Conservation (phyloP, 2,888 invertebrate species). For the Cheilosia variabilis region DNA sequence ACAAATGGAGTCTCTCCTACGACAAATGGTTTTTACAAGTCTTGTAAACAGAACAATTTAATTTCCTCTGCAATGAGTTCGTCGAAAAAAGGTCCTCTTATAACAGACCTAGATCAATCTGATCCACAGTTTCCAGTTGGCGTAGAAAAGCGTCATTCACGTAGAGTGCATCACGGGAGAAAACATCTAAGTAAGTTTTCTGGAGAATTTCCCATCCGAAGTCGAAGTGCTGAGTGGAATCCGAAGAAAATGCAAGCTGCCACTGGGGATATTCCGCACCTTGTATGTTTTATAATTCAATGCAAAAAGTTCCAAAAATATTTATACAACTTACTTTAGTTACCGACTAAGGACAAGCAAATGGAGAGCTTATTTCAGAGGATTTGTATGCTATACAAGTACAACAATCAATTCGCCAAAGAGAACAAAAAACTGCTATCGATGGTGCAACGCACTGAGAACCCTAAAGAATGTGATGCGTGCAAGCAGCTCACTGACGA, state of each 20-base stretch:
- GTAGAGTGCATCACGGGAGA: constrained; percentile 52
- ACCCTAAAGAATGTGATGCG: constrained; percentile 81
- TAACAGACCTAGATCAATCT: constrained; percentile 55
- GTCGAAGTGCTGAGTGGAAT: constrained; percentile 80
- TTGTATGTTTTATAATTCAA: constrained; percentile 37
- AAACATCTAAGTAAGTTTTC: constrained; percentile 79
- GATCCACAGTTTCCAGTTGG: constrained; percentile 36
- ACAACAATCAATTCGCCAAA: constrained; percentile 86
- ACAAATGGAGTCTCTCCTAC: constrained; percentile 61
- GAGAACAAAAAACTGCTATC: constrained; percentile 87
- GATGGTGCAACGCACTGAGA: constrained; percentile 83
- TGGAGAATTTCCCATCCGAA: constrained; percentile 81
- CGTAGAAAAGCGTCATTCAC: constrained; percentile 32
- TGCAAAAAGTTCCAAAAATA: background rate
- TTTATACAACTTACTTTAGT: constrained; percentile 79
- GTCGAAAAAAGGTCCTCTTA: constrained; percentile 33
- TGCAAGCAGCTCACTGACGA: constrained; percentile 79
- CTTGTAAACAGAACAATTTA: constrained; percentile 25
- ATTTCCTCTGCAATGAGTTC: constrained; percentile 32
- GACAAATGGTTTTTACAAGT: background rate
- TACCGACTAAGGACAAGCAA: constrained; percentile 86
- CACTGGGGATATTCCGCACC: constrained; percentile 7
- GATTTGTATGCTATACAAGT: constrained; percentile 85
- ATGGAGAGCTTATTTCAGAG: constrained; percentile 87
- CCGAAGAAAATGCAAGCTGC: constrained; percentile 27